phyloP scores from a whole-genome alignment of 2,797 vertebrate genomes.

The Gadopsis bispinosus region DNA sequence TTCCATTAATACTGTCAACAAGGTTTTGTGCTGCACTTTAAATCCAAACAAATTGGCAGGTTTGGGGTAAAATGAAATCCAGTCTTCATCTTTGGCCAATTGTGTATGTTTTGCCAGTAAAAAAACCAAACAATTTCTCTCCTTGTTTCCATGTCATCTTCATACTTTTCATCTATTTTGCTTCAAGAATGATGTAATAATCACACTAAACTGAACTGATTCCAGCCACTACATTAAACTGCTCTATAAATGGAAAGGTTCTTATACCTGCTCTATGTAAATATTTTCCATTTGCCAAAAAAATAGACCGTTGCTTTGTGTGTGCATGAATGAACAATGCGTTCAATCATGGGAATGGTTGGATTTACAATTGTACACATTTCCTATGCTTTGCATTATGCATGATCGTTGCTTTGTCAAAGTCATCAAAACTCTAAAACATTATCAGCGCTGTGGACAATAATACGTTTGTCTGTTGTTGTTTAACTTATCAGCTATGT shows the following conservation, averaged over 20 bases:
- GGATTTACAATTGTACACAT: not conserved
- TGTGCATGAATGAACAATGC: slow-evolving; percentile 28
- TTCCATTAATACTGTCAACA: not conserved
- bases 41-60: not conserved
- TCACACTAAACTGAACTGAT: slow-evolving; percentile 54
- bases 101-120: slow-evolving; percentile 23
- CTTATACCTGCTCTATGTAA: slow-evolving; percentile 23
- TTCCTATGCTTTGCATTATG: slow-evolving; percentile 8
- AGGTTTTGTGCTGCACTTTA: slow-evolving; percentile 16
- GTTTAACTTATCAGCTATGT: slow-evolving; percentile 36
- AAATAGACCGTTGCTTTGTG: slow-evolving; percentile 8
- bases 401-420: slow-evolving; percentile 23
- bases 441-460: slow-evolving; percentile 21
- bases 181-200: slow-evolving; percentile 13
- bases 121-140: not conserved
- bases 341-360: not conserved
- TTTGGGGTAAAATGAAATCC: not conserved
- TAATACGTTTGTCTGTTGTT: slow-evolving; percentile 11
- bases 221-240: slow-evolving; percentile 43
- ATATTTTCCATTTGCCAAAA: slow-evolving; percentile 19
- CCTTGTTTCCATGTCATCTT: slow-evolving; percentile 9
- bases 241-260: slow-evolving; percentile 38
- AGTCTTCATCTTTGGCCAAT: not conserved
- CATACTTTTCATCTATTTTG: not conserved
- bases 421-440: slow-evolving; percentile 25